phyloP scores from a whole-genome alignment of 2,797 vertebrate species.

The Pipistrellus kuhlii region DNA sequence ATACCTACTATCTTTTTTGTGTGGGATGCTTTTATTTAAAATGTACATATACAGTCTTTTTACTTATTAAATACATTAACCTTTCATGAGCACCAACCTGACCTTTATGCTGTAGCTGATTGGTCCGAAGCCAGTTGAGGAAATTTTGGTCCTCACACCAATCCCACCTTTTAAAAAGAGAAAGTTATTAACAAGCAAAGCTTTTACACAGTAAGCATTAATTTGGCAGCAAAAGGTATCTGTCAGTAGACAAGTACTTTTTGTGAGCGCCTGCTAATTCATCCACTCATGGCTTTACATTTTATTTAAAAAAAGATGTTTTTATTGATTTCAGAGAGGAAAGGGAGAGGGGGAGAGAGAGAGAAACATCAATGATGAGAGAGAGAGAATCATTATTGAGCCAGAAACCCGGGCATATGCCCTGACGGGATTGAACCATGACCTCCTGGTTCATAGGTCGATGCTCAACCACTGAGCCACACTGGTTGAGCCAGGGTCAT shows the following conservation, averaged over 20 bases:
- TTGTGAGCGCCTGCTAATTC: conserved; percentile 10
- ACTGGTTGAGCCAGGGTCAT: neutral
- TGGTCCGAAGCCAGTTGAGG: neutral
- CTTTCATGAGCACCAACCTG: neutral
- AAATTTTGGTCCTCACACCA: neutral
- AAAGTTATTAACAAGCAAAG: neutral
- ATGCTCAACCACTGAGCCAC: too few relatives aligned
- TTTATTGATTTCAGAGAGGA: too few relatives aligned
- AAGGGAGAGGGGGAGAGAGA: too few relatives aligned
- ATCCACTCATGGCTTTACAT: neutral
- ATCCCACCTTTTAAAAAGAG: neutral
- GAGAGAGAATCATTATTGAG: too few relatives aligned
- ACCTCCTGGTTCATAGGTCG: too few relatives aligned
- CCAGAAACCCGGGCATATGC: too few relatives aligned
- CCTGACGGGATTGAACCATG: too few relatives aligned
- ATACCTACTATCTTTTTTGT: neutral
- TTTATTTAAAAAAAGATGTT: too few relatives aligned
- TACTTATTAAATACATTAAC: neutral
- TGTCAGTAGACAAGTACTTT: neutral
- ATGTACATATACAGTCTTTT: conserved; percentile 9
- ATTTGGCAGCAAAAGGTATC: neutral
- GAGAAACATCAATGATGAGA: too few relatives aligned
- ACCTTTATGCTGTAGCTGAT: neutral
- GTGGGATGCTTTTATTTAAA: neutral
- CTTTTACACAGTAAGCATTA: neutral